Conservation (phyloP, 2,113 vertebrate species). For the Nanorana parkeri region DNA sequence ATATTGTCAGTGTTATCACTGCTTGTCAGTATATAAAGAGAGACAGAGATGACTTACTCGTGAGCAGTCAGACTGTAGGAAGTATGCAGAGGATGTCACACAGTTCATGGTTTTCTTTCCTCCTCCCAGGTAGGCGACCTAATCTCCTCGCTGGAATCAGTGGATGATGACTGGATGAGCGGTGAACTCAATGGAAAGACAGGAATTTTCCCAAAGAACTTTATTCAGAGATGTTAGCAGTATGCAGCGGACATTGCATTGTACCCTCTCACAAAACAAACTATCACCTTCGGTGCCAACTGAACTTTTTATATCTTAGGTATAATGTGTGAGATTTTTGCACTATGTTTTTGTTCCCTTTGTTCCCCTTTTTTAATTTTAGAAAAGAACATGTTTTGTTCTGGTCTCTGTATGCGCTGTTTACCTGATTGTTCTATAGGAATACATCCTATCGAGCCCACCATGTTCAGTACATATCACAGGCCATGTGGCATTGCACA, state of each 20-base stretch:
- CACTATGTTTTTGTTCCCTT: conserved; percentile 76
- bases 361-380: conserved; percentile 28
- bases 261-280: conserved; percentile 46
- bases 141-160: conserved; percentile 78
- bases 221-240: conserved; percentile 74
- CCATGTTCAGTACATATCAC: conserved; percentile 24
- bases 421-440: conserved; percentile 41
- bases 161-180: conserved; percentile 88
- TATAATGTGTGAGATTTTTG: conserved; percentile 71
- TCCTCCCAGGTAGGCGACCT: conserved; percentile 82
- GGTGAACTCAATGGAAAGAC: conserved; percentile 82
- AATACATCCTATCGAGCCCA: conserved; percentile 37
- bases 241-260: conserved; percentile 51
- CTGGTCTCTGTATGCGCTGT: conserved; percentile 38
- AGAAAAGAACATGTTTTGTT: conserved; percentile 43
- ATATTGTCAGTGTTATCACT: no score
- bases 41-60: no score
- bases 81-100: no score
- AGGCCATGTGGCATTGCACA: conserved; percentile 49
- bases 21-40: no score
- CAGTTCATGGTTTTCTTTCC: conserved; percentile 44
- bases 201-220: conserved; percentile 89
- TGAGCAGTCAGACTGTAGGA: no score
- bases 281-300: conserved; percentile 60
- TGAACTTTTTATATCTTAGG: conserved; percentile 68